Conservation (phyloP, 2,797 vertebrate genomes). For the Melanotaenia parkinsoni region DNA sequence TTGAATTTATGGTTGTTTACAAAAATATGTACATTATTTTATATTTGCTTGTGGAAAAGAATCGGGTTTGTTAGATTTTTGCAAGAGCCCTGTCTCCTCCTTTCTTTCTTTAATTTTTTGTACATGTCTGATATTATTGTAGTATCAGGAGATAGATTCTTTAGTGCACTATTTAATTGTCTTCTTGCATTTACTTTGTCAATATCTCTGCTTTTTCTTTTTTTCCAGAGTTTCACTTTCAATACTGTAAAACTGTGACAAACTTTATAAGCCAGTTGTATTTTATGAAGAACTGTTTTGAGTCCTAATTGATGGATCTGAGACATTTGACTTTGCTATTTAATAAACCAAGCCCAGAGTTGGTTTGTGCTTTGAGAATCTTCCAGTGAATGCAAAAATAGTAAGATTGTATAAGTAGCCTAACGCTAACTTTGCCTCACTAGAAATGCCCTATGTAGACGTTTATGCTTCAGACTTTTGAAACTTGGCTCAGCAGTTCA, state of each 20-base stretch:
- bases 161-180: slow-evolving; percentile 87
- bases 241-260: slow-evolving; percentile 97
- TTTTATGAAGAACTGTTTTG: slow-evolving; percentile 95
- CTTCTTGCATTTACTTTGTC: slow-evolving; percentile 81
- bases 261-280: slow-evolving; percentile 97
- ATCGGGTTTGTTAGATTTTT: slow-evolving; percentile 72
- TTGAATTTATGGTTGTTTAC: slow-evolving; percentile 88
- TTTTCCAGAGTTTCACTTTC: slow-evolving; percentile 87
- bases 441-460: not conserved
- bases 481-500: not conserved
- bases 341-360: slow-evolving; percentile 90
- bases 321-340: slow-evolving; percentile 92
- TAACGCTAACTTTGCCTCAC: not conserved
- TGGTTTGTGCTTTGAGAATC: slow-evolving; percentile 56
- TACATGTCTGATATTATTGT: slow-evolving; percentile 74
- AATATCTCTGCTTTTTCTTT: slow-evolving; percentile 75
- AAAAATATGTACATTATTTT: slow-evolving; percentile 95
- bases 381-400: slow-evolving; percentile 13
- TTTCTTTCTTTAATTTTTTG: slow-evolving; percentile 84
- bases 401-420: not conserved
- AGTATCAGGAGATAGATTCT: slow-evolving; percentile 88
- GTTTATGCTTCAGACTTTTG: not conserved
- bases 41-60: slow-evolving; percentile 83
- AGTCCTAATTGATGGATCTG: slow-evolving; percentile 88
- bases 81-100: slow-evolving; percentile 60